Conservation (phyloP, 1,140 invertebrate species). For the Oppia nitens region DNA sequence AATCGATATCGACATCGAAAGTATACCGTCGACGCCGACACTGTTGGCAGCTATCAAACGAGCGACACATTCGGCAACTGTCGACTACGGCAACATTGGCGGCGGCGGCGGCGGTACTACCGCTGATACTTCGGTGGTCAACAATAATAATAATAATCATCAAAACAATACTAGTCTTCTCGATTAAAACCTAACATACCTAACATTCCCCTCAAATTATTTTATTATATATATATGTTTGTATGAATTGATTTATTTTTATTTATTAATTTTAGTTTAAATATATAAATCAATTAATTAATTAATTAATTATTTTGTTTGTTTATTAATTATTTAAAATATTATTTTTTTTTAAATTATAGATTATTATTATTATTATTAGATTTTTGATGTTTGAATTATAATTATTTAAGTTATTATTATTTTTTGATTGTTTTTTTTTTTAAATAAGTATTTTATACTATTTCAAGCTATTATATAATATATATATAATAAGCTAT, state of each 20-base stretch:
- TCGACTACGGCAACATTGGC: neutral
- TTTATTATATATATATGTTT: too few relatives aligned
- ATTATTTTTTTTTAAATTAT: too few relatives aligned
- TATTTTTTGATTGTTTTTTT: neutral
- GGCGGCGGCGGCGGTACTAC: neutral
- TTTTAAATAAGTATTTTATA: neutral
- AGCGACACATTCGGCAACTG: too few relatives aligned
- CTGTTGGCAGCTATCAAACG: neutral
- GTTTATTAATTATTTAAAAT: too few relatives aligned
- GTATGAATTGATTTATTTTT: too few relatives aligned
- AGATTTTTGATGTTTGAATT: neutral
- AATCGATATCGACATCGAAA: neutral
- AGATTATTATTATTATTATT: too few relatives aligned
- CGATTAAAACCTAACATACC: neutral
- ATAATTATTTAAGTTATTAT: neutral
- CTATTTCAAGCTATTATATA: neutral
- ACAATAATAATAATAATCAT: neutral
- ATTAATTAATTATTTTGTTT: too few relatives aligned
- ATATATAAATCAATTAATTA: too few relatives aligned
- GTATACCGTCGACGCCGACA: neutral
- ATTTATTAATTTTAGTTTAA: too few relatives aligned
- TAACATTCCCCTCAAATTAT: too few relatives aligned
- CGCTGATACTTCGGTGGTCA: neutral
- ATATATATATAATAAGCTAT: slow-evolving; percentile 3
- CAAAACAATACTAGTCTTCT: slow-evolving; percentile 10